Conservation (phyloP, 2,113 vertebrate genomes). For the Bufo gargarizans region DNA sequence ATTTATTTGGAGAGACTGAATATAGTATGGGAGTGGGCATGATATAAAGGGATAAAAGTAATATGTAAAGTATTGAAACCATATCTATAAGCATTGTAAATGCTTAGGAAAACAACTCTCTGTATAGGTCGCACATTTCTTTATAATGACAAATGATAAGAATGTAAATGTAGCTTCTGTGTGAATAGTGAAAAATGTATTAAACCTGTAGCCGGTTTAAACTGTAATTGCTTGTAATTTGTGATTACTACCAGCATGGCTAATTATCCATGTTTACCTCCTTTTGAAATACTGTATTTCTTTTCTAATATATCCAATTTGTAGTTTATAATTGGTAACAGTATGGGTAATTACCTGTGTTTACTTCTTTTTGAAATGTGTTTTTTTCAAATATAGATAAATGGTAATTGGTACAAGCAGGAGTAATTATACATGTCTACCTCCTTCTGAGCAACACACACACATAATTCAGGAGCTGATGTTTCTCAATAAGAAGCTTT, state of each 20-base stretch:
- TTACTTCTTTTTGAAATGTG: slow-evolving; percentile 48
- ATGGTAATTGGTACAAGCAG: slow-evolving; percentile 55
- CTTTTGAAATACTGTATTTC: slow-evolving; percentile 49
- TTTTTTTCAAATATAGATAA: slow-evolving; percentile 51
- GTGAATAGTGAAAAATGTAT: slow-evolving; percentile 20
- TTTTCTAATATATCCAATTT: slow-evolving; percentile 54
- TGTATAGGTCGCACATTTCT: neutral
- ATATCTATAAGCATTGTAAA: neutral
- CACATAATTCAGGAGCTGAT: neutral
- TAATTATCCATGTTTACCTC: slow-evolving; percentile 56
- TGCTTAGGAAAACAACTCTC: neutral
- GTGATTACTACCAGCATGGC: slow-evolving; percentile 52
- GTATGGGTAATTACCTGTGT: slow-evolving; percentile 54
- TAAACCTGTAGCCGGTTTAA: slow-evolving; percentile 36
- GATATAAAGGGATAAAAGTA: neutral
- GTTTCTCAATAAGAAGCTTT: neutral
- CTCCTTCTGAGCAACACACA: slow-evolving; percentile 31
- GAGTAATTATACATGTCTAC: slow-evolving; percentile 51
- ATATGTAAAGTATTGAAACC: neutral
- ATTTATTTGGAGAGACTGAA: neutral
- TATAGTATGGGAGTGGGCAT: neutral
- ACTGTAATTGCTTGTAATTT: slow-evolving; percentile 51
- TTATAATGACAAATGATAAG: slow-evolving; percentile 5
- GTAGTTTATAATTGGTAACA: slow-evolving; percentile 52
- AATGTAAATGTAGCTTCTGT: neutral